Evolutionary conservation across 1,140 invertebrate genomes (phyloP), one percentile per base, ranked within the genome.

Genomic region (silkworm (Bombyx mori)): DNA sequence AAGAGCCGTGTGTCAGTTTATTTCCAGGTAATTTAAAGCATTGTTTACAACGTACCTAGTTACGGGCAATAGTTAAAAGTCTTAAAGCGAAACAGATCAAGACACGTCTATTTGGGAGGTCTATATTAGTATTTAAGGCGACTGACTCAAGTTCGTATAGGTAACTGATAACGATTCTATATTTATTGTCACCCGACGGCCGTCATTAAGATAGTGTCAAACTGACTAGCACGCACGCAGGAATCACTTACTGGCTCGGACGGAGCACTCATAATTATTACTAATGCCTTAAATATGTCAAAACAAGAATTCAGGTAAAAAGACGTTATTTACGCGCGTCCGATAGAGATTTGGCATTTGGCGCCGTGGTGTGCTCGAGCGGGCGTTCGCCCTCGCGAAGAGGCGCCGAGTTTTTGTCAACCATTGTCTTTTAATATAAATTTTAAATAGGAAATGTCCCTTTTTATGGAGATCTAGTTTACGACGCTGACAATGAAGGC

Each of bases 221-320:
- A 84, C 75, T 85, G 57, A 77, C 74, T 79, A 76, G 77, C 77
- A 64, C 78, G 75, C 77, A 79, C 78, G 64, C 63, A 52, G 54
- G 62, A 61, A 60, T 77, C 54, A 47, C 54, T 55, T 79, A 77
- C 72, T 57, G 68, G 70, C 63, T 66, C 63, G 63, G 65, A 65
- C 65, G 69, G 66, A 77, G 79, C 77, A 85, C 79, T 87, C 82
- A 87, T 87, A 87, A 87, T 85, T 87, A 85, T 87, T 87, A 87
- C 82, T 87, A 87, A 87, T 87, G 82, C 82, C 84, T 87, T 87
- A 83, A 84, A 87, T 87, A 87, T 87, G 84, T 87, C 84, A 87
- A 87, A 87, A 87, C 84, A 87, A 79, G 82, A 85, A 85, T 85
- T 79, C 82, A 87, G 84, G 84, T 87, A 87, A 87, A 87, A 85